phyloP scores from a whole-genome alignment of 2,113 vertebrate species.

The Onychostruthus taczanowskii region DNA sequence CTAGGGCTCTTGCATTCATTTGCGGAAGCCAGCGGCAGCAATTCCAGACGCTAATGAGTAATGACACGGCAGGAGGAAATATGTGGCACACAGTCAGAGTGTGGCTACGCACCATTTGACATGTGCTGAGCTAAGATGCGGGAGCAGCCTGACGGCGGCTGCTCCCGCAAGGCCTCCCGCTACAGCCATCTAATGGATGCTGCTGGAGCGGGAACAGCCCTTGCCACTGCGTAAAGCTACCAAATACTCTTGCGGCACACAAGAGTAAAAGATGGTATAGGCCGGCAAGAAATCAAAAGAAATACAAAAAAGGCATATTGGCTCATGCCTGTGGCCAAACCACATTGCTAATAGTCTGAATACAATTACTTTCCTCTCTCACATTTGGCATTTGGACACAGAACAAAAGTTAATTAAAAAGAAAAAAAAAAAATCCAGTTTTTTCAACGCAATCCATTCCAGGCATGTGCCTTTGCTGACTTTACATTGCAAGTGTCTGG shows the following conservation, averaged over 20 bases:
- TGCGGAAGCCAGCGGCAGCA: neutral
- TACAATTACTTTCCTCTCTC: neutral
- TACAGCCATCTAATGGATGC: neutral
- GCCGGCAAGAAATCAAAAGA: neutral
- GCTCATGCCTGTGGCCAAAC: neutral
- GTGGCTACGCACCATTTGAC: neutral
- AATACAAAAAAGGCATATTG: neutral
- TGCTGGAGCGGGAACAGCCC: neutral
- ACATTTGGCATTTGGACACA: neutral
- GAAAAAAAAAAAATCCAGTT: neutral
- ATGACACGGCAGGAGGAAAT: constrained; percentile 38
- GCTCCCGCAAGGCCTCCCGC: neutral
- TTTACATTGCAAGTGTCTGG: neutral
- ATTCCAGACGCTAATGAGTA: constrained; percentile 10
- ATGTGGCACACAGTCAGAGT: neutral
- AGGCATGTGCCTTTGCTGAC: neutral
- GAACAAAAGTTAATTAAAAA: neutral
- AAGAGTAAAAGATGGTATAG: neutral
- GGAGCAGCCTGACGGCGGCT: rapidly evolving
- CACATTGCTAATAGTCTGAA: neutral
- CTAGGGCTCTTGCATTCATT: neutral
- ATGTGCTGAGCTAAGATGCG: neutral
- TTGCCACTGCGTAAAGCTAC: neutral
- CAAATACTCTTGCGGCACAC: rapidly evolving
- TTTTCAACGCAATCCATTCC: neutral